A percentile compares a stretch with the other conserved stretches of the same genome.
Evolutionary conservation across 2,113 vertebrate genomes (phyloP).

Genomic region (Sclerurus mexicanus): DNA sequence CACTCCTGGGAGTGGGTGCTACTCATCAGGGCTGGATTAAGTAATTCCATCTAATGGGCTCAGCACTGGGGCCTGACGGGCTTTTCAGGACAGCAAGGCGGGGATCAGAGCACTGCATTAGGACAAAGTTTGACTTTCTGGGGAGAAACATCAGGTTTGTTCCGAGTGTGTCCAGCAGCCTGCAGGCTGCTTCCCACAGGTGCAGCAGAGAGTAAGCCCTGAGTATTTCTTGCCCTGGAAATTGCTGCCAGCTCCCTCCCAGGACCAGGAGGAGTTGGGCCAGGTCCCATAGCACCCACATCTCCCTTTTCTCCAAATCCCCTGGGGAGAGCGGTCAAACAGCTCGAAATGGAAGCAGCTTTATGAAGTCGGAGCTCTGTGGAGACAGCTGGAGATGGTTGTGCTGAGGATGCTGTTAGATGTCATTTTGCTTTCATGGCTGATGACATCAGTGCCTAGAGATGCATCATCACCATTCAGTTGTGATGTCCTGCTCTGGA

Average conservation of each 20-base stretch:
- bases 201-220: background rate
- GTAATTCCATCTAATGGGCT: background rate
- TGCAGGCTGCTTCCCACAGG: background rate
- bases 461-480: background rate
- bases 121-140: background rate
- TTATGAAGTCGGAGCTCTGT: background rate
- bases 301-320: background rate
- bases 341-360: background rate
- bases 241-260: background rate
- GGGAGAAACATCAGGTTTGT: background rate
- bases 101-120: background rate
- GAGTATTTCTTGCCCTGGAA: background rate
- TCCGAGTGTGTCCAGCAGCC: rapidly evolving
- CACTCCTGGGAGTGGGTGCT: background rate
- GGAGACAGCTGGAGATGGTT: background rate
- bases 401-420: background rate
- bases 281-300: background rate
- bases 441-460: background rate
- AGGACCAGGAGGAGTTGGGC: background rate
- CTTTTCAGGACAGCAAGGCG: background rate
- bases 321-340: rapidly evolving
- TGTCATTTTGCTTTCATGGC: background rate
- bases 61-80: background rate
- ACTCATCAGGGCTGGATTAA: background rate
- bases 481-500: background rate